These are phyloP conservation scores for Melanophora roralis DNA, from an alignment of 2,888 invertebrate species.

Conservation along the genomic window DNA sequence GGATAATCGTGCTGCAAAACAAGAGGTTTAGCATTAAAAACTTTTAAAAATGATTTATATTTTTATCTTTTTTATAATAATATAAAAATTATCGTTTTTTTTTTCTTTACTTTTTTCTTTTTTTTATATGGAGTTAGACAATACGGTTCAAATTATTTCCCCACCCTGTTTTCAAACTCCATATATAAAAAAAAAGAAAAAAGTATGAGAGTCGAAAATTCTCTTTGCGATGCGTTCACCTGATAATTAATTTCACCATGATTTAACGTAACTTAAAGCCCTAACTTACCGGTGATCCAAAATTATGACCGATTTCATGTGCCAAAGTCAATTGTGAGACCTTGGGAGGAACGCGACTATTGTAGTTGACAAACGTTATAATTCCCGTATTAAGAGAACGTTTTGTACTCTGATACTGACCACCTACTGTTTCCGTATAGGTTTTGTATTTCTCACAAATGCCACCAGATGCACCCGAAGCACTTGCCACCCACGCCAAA, in stretches of 20 bases:
- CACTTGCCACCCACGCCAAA: conserved; percentile 99
- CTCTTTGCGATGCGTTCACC: too few species aligned
- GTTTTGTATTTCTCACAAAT: conserved; percentile 99
- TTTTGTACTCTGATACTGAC: conserved; percentile 95
- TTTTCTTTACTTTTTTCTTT: too few species aligned
- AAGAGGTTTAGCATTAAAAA: not conserved
- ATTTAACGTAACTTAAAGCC: too few species aligned
- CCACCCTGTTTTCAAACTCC: too few species aligned
- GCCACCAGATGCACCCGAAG: conserved; percentile 97
- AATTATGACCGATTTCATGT: conserved; percentile 99
- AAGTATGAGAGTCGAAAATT: too few species aligned
- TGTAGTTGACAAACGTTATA: conserved; percentile 99
- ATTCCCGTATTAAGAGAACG: conserved; percentile 98
- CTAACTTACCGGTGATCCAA: conserved; percentile 93
- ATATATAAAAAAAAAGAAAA: too few species aligned
- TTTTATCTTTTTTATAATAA: not conserved
- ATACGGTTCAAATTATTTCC: too few species aligned
- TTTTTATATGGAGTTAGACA: too few species aligned
- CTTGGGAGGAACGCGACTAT: conserved; percentile 96
- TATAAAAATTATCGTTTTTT: not conserved
- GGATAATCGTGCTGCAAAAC: conserved; percentile 92
- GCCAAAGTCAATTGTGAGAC: conserved; percentile 98
- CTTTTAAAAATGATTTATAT: not conserved
- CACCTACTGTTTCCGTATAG: conserved; percentile 96
- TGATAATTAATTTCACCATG: too few species aligned